Evolutionary conservation across 2,113 vertebrate genomes (phyloP).

Genomic region (Thomomys bottae): DNA sequence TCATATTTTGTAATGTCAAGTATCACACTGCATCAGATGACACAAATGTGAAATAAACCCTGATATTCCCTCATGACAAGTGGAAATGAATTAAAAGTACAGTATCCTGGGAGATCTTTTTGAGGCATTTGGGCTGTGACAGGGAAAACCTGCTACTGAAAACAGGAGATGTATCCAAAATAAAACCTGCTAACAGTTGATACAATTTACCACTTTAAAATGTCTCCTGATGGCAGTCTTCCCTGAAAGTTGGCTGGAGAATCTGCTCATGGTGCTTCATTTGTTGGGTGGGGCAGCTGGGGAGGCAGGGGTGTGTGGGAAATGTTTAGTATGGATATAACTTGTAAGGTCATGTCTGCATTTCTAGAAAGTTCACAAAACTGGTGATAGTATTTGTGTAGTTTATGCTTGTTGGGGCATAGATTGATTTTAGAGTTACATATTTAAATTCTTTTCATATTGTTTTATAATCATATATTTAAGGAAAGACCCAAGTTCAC

Average conservation of each 20-base stretch:
- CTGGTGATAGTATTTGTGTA: not conserved
- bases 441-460: not conserved
- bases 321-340: not conserved
- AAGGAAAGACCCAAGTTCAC: not conserved
- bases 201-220: not conserved
- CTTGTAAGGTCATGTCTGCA: not conserved
- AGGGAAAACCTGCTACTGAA: not conserved
- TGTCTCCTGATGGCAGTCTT: not conserved
- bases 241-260: not conserved
- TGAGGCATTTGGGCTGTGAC: constrained; percentile 3
- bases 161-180: not conserved
- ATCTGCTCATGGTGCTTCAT: not conserved
- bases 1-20: constrained; percentile 68
- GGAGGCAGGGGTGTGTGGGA: too few relatives aligned
- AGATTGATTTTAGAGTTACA: not conserved
- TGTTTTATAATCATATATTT: not conserved
- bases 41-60: constrained; percentile 56
- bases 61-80: constrained; percentile 25
- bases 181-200: constrained; percentile 5
- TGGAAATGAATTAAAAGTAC: constrained; percentile 56
- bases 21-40: constrained; percentile 51
- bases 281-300: not conserved
- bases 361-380: not conserved
- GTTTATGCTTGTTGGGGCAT: not conserved
- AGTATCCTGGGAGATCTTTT: constrained; percentile 28